Conservation (phyloP, 2,888 invertebrate genomes). For the Meghimatium bilineatum region DNA sequence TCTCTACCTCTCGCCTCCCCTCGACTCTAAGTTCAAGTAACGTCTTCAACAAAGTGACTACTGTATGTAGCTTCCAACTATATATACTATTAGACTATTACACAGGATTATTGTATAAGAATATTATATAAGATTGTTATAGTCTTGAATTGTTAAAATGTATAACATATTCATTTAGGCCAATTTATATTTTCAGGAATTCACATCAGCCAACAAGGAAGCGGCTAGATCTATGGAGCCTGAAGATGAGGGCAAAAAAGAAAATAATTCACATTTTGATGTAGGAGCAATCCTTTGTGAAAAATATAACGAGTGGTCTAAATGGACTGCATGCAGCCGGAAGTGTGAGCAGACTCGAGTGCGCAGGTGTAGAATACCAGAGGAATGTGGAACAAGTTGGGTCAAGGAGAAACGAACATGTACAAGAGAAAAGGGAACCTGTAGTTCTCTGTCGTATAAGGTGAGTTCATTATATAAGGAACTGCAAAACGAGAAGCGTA, state of each 20-base stretch:
- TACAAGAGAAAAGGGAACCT: conserved; percentile 55
- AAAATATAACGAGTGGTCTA: conserved; percentile 71
- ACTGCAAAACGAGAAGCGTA: too few relatives aligned
- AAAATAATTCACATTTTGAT: not conserved
- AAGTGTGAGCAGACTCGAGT: conserved; percentile 74
- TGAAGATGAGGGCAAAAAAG: not conserved
- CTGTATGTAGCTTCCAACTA: too few relatives aligned
- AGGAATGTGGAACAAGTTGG: conserved; percentile 68
- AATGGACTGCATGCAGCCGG: conserved; percentile 70
- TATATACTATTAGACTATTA: too few relatives aligned
- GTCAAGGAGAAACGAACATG: conserved; percentile 73
- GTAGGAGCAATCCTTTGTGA: conserved; percentile 57
- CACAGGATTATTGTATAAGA: too few relatives aligned
- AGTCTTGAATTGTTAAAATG: too few relatives aligned
- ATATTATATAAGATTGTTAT: too few relatives aligned
- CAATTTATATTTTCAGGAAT: conserved; percentile 38
- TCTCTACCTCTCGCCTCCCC: too few relatives aligned
- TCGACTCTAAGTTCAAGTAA: too few relatives aligned
- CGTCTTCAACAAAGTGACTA: too few relatives aligned
- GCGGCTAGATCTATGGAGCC: conserved; percentile 45
- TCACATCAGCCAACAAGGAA: conserved; percentile 27
- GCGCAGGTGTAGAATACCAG: conserved; percentile 63
- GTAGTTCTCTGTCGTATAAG: conserved; percentile 53
- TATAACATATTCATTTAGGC: not conserved
- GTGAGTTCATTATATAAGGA: not conserved